Conservation (phyloP, 2,888 invertebrate species). For the Leptura quadrifasciata region DNA sequence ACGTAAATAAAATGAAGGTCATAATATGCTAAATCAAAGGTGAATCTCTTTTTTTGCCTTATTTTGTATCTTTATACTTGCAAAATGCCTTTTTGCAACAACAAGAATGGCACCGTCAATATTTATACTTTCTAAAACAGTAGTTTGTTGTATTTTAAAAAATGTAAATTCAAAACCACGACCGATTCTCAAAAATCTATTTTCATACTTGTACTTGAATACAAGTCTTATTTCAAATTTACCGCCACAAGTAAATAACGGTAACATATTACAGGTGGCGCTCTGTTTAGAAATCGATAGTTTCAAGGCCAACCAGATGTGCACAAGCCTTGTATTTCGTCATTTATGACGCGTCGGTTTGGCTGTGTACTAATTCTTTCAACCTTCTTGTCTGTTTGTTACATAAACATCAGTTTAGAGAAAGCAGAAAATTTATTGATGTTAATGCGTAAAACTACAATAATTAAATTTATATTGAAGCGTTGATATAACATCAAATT, state of each 20-base stretch:
- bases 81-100: too few relatives aligned
- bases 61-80: too few relatives aligned
- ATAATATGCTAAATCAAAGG: too few relatives aligned
- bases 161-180: neutral
- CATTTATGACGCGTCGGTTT: slow-evolving; percentile 53
- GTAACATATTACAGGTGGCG: slow-evolving; percentile 46
- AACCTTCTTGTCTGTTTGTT: slow-evolving; percentile 22
- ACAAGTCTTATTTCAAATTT: slow-evolving; percentile 41
- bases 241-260: slow-evolving; percentile 33
- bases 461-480: neutral
- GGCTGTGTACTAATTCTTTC: slow-evolving; percentile 56
- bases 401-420: neutral
- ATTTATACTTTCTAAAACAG: too few relatives aligned
- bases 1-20: neutral
- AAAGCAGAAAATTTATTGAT: slow-evolving; percentile 2
- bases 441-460: neutral
- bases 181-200: neutral
- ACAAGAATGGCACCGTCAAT: too few relatives aligned
- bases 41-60: too few relatives aligned
- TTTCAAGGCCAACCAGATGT: slow-evolving; percentile 54
- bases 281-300: slow-evolving; percentile 40
- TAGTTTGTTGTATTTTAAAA: too few relatives aligned
- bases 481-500: slow-evolving; percentile 8
- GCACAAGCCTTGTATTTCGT: slow-evolving; percentile 39
- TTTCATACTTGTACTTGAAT: neutral